These are phyloP conservation scores for Calvadosia cruxmelitensis DNA, from an alignment of 30 jellyfish, hydroid and myxozoan species.

Conservation along the genomic window DNA sequence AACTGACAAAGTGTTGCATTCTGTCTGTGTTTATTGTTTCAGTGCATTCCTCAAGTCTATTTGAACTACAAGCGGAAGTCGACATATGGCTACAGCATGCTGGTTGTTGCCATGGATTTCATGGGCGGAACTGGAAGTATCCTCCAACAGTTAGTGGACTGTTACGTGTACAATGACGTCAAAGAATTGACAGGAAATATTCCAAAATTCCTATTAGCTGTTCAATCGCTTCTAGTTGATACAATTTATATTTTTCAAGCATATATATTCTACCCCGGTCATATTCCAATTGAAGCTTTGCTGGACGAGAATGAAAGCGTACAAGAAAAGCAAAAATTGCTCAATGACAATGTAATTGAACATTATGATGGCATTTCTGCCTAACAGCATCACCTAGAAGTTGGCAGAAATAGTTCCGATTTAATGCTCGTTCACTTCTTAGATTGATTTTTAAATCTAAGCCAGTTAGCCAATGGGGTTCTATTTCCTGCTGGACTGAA, in stretches of 20 bases:
- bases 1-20: too few relatives aligned
- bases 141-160: conserved; percentile 2
- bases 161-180: conserved; percentile 2
- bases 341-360: too few relatives aligned
- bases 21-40: background rate
- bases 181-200: conserved; percentile 7
- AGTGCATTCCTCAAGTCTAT: conserved; percentile 12
- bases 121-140: conserved; percentile 4
- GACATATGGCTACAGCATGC: conserved; percentile 1
- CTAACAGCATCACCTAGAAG: too few relatives aligned
- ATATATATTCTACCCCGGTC: background rate
- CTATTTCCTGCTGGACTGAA: too few relatives aligned
- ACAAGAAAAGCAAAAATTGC: background rate
- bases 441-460: too few relatives aligned
- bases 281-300: background rate
- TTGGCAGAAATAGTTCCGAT: too few relatives aligned
- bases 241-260: conserved; percentile 1
- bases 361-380: too few relatives aligned
- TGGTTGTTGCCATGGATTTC: conserved; percentile 6
- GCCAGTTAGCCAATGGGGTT: too few relatives aligned
- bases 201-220: conserved; percentile 5
- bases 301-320: background rate
- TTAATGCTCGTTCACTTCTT: too few relatives aligned
- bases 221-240: conserved; percentile 2
- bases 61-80: conserved; percentile 9